Percentiles rank a stretch among this genome's conserved stretches.
These are phyloP conservation scores for Allacma fusca DNA, from an alignment of 2,888 invertebrate genomes.

Conservation along the genomic window DNA sequence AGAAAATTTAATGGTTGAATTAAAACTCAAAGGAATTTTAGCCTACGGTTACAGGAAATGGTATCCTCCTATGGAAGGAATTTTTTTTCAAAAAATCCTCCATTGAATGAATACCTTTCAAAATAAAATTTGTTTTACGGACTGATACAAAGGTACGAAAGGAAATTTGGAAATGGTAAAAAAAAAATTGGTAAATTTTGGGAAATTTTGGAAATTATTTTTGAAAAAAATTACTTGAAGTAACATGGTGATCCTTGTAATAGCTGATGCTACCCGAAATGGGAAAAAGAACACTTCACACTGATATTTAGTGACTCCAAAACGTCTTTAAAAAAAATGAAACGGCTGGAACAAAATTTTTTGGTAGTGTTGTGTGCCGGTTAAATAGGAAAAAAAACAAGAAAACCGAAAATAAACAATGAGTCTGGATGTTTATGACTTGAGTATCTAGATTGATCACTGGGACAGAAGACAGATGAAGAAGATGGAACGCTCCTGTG, in stretches of 20 bases:
- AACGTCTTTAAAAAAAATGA: neutral
- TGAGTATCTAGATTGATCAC: slow-evolving; percentile 19
- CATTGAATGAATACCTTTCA: too few species aligned
- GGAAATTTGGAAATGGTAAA: too few species aligned
- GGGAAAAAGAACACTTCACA: slow-evolving; percentile 8
- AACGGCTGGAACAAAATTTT: neutral
- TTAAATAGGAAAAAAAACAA: neutral
- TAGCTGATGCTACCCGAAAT: neutral
- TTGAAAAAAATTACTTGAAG: neutral
- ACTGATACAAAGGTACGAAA: too few species aligned
- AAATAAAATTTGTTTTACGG: too few species aligned
- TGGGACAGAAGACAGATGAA: slow-evolving; percentile 16
- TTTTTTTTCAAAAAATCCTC: too few species aligned
- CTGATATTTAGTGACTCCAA: slow-evolving; percentile 6
- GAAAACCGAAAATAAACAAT: slow-evolving; percentile 3
- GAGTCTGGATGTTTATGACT: neutral
- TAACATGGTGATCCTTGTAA: slow-evolving; percentile 16
- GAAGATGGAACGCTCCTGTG: slow-evolving; percentile 26
- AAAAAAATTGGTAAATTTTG: too few species aligned
- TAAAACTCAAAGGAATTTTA: too few species aligned
- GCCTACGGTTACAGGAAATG: too few species aligned
- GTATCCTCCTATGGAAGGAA: too few species aligned
- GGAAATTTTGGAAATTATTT: neutral
- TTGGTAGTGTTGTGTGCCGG: neutral
- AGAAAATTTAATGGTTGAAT: too few species aligned